A percentile compares a stretch with the other conserved stretches of the same genome.
Conservation (phyloP, 2,113 vertebrate genomes). For the Sterrhoptilus dennistouni region DNA sequence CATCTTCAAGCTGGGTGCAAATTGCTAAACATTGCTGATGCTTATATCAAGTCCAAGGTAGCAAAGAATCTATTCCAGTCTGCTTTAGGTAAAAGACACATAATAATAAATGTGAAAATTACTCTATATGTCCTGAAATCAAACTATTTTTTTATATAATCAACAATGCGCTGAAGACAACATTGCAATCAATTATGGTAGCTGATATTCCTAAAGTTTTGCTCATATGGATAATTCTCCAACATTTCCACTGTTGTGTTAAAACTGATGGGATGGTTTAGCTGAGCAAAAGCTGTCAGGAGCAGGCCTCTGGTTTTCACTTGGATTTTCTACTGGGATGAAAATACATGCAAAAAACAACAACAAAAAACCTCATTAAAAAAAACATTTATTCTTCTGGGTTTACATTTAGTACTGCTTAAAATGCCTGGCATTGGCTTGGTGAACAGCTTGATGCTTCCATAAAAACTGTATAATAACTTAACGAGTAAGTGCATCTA, state of each 20-base stretch:
- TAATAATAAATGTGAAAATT: background rate
- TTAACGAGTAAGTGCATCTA: background rate
- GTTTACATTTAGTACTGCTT: background rate
- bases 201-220: background rate
- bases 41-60: background rate
- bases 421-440: background rate
- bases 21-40: background rate
- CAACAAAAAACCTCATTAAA: background rate
- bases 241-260: background rate
- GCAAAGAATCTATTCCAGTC: background rate
- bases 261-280: background rate
- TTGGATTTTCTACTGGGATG: background rate
- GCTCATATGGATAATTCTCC: background rate
- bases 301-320: background rate
- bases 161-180: background rate
- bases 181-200: background rate
- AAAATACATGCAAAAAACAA: background rate
- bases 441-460: background rate
- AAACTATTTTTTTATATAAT: background rate
- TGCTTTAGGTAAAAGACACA: background rate
- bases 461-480: background rate
- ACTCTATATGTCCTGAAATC: constrained; percentile 13
- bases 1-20: background rate
- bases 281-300: background rate
- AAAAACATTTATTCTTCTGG: background rate